Evolutionary conservation across 92 coral and sea anemone genomes (phyloP).

Genomic region (Actinostola sp.): DNA sequence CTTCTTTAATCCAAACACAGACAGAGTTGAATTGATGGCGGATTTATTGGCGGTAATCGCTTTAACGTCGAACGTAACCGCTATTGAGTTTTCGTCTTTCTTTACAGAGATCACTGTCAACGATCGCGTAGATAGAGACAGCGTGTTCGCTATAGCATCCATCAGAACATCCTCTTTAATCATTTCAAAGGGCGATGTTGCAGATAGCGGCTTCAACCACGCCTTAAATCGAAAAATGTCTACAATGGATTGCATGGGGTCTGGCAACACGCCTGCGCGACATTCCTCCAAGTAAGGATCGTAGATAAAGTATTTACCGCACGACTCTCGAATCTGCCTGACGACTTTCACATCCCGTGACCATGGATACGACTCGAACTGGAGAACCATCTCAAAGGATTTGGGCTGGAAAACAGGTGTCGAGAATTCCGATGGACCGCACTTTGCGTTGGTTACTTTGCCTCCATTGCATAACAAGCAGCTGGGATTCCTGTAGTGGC

Average conservation of each 20-base stretch:
- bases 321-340: neutral
- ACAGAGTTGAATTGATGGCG: neutral
- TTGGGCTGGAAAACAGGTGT: slow-evolving; percentile 63
- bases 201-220: slow-evolving; percentile 28
- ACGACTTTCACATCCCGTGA: neutral
- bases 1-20: neutral
- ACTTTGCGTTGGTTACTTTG: neutral
- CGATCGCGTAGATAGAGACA: neutral
- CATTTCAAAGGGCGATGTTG: neutral
- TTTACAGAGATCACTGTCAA: neutral
- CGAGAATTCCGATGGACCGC: slow-evolving; percentile 59
- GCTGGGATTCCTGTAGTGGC: slow-evolving; percentile 49
- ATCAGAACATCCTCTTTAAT: neutral
- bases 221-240: slow-evolving; percentile 43
- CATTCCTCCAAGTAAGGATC: slow-evolving; percentile 53
- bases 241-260: slow-evolving; percentile 38
- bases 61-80: slow-evolving; percentile 21
- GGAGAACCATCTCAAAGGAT: slow-evolving; percentile 65
- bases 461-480: slow-evolving; percentile 35
- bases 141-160: neutral
- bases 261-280: slow-evolving; percentile 26
- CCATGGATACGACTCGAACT: slow-evolving; percentile 24
- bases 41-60: slow-evolving; percentile 1
- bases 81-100: slow-evolving; percentile 22
- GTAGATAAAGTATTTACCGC: slow-evolving; percentile 27